Evolutionary conservation across 2,888 invertebrate genomes (phyloP).

Genomic region (Epistrophe grossulariae): DNA sequence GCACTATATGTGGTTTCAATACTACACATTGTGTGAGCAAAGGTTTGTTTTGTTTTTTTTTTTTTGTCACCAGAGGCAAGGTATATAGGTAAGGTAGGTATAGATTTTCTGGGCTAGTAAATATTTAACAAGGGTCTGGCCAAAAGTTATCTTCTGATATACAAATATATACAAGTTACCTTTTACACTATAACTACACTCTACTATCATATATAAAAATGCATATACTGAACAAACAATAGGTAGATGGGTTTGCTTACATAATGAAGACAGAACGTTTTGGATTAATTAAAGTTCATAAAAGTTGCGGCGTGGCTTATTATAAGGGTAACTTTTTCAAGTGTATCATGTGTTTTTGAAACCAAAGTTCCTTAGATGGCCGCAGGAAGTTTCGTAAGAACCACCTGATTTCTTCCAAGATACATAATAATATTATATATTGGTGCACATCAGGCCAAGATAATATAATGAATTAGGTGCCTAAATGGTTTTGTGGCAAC

Average conservation of each 20-base stretch:
- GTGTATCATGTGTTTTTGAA: constrained; percentile 37
- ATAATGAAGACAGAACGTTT: constrained; percentile 41
- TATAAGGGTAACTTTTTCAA: constrained; percentile 8
- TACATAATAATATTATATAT: neutral
- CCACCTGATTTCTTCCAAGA: constrained; percentile 12
- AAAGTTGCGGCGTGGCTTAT: constrained; percentile 1
- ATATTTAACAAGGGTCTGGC: constrained; percentile 69
- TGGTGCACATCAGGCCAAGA: neutral
- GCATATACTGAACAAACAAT: constrained; percentile 8
- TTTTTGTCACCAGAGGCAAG: constrained; percentile 39
- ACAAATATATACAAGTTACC: constrained; percentile 7
- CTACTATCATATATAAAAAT: neutral
- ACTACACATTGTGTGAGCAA: constrained; percentile 6
- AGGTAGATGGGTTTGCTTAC: neutral
- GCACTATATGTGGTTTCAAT: constrained; percentile 28
- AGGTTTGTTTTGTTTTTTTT: constrained; percentile 22
- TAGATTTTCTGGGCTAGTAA: constrained; percentile 50
- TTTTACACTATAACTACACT: neutral
- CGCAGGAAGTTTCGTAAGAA: neutral
- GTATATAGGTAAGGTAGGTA: neutral
- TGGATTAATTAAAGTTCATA: constrained; percentile 59
- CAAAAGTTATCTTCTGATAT: constrained; percentile 7
- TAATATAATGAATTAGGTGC: neutral
- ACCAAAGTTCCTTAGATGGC: neutral
- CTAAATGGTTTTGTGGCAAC: neutral